Evolutionary conservation across 2,797 vertebrate species (phyloP).

Genomic region (Leuciscus waleckii): DNA sequence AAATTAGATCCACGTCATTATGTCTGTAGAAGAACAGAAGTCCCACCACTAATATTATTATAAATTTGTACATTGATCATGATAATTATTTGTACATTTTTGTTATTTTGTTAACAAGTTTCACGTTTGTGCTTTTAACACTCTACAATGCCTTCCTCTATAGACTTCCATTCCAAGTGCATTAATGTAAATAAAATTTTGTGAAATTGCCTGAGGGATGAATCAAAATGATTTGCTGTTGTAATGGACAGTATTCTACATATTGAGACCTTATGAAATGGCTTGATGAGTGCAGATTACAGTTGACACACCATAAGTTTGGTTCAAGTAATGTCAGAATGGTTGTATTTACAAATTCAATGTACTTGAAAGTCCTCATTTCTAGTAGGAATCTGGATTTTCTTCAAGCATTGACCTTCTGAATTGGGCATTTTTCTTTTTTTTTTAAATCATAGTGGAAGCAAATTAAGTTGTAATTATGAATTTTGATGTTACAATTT

Average conservation of each 20-base stretch:
- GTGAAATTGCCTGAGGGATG: not conserved
- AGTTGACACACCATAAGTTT: no score
- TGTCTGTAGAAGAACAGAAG: not conserved
- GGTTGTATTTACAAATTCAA: not conserved
- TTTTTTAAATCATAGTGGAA: not conserved
- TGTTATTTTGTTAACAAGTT: not conserved
- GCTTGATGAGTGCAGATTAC: no score
- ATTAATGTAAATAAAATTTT: not conserved
- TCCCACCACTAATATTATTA: not conserved
- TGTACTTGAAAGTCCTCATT: not conserved
- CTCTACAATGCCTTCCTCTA: not conserved
- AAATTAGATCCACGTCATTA: not conserved
- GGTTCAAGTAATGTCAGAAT: not conserved
- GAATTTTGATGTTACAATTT: not conserved
- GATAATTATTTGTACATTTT: not conserved
- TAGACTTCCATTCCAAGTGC: not conserved
- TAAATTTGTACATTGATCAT: not conserved
- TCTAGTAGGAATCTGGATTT: not conserved
- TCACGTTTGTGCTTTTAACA: not conserved
- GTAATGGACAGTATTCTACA: not conserved
- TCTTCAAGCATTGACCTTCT: not conserved
- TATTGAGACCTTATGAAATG: not conserved
- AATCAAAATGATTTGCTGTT: not conserved
- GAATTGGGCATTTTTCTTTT: not conserved
- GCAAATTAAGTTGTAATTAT: not conserved